Percentiles rank a stretch among this genome's conserved stretches.
phyloP scores from a whole-genome alignment of 1,140 invertebrate species.

The Orussus abietinus region DNA sequence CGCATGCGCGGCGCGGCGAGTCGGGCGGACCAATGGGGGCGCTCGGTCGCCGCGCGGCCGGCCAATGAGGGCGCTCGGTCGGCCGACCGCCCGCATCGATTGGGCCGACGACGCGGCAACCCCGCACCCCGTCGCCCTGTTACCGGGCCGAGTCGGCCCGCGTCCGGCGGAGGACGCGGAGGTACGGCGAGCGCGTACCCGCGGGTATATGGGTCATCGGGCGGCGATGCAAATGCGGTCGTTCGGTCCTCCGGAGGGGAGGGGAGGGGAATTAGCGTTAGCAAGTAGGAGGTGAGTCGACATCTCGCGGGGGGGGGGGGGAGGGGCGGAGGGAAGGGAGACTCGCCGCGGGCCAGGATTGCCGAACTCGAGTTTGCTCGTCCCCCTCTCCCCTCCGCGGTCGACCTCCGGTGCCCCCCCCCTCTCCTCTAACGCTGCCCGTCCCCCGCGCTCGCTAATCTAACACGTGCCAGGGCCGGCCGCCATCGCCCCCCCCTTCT shows the following conservation, averaged over 20 bases:
- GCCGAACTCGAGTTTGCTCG: conserved; percentile 22
- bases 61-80: too few species aligned
- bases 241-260: conserved; percentile 6
- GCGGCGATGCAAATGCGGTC: conserved; percentile 44
- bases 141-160: too few species aligned
- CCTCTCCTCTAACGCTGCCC: conserved; percentile 20
- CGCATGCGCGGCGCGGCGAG: too few species aligned
- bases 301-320: conserved; percentile 7
- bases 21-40: too few species aligned
- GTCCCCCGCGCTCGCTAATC: conserved; percentile 19
- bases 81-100: too few species aligned
- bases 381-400: not conserved
- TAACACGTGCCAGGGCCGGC: conserved; percentile 31
- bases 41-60: too few species aligned
- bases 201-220: conserved; percentile 46
- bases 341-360: conserved; percentile 27
- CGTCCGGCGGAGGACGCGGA: too few species aligned
- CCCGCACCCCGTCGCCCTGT: too few species aligned
- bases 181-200: too few species aligned
- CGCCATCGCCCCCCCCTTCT: conserved; percentile 16
- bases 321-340: conserved; percentile 9
- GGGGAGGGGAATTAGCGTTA: conserved; percentile 21
- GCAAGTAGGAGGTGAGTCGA: conserved; percentile 11
- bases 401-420: not conserved
- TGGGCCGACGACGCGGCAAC: too few species aligned